Evolutionary conservation across 2,888 invertebrate genomes (phyloP).

Genomic region (Drosophila acutilabella): DNA sequence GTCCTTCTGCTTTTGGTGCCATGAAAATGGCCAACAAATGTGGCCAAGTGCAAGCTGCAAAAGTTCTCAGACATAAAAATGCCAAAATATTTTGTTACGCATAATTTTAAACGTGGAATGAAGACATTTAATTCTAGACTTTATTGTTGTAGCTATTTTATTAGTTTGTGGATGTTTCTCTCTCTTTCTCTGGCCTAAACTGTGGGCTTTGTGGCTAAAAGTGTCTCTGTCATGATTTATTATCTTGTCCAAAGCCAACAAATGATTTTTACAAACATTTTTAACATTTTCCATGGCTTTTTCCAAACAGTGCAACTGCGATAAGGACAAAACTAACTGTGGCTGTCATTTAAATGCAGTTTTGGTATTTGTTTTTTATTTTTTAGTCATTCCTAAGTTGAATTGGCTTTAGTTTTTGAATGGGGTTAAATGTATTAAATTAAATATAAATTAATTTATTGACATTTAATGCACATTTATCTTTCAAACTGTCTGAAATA

Average conservation of each 20-base stretch:
- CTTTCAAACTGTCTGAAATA: conserved; percentile 64
- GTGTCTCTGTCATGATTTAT: conserved; percentile 57
- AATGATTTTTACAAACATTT: conserved; percentile 43
- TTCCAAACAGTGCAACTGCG: conserved; percentile 30
- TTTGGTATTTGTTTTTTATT: not conserved
- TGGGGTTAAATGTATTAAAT: not conserved
- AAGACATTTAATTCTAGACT: conserved; percentile 31
- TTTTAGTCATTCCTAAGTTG: not conserved
- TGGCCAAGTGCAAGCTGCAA: conserved; percentile 53
- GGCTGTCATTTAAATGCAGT: conserved; percentile 17
- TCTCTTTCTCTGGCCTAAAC: not conserved
- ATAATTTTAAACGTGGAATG: conserved; percentile 36
- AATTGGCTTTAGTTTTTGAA: not conserved
- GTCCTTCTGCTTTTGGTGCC: not conserved
- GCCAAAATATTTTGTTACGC: conserved; percentile 42
- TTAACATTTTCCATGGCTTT: conserved; percentile 23
- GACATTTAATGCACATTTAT: conserved; percentile 70
- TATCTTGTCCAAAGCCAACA: conserved; percentile 39
- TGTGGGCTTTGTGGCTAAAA: conserved; percentile 18
- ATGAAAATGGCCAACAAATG: conserved; percentile 52
- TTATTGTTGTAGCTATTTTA: conserved; percentile 21
- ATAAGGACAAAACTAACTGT: conserved; percentile 36
- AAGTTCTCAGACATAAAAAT: conserved; percentile 58
- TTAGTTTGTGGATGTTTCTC: conserved; percentile 19
- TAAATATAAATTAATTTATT: conserved; percentile 59